Evolutionary conservation across 1,140 invertebrate genomes (phyloP), one percentile per base, ranked within the genome.

Genomic region (Euura lappo): DNA sequence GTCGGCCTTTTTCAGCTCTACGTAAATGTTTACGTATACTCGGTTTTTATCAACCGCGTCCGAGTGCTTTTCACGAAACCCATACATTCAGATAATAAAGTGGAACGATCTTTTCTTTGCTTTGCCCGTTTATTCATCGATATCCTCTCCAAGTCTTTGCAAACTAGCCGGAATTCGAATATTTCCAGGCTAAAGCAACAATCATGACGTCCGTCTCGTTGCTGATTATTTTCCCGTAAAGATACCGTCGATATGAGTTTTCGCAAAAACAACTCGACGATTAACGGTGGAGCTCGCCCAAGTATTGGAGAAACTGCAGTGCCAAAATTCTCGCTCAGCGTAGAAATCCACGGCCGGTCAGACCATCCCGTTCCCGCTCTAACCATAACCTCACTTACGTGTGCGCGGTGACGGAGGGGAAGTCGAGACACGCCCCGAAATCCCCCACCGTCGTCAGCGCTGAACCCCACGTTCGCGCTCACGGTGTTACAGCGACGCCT

Each of bases 241-340:
- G 28, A 28, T 28, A 28, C 28, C 28, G 28, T 28, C 28, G 28
- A 28, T 28, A 28, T 28, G 28, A 28, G 28, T 28, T 28, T 28
- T 28, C 28, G 28, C 28, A 28, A 28, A 28, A 28, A 28, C 28
- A 28, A 28, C 28, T 28, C 28, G 28, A 28, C 28, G 28, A 28
- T 28, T 28, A 28, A 28, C 28, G 28, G 28, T 28, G 28, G 28
- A 28, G 28, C 28, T 28, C 28, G 28, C 28, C 28, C 1, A 28
- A 28, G 28, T 28, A 28, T 28, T 28, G 28, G 28, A 28, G 28
- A 28, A 28, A 28, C 1, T 28, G 28, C 28, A 74, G 83, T 84
- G 84, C 80, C 82, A 81, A 86, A 84, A 83, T 85, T 85, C 81
- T 80, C 84, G 83, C 84, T 79, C 76, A 72, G 75, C 74, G 82